Evolutionary conservation across 2,888 invertebrate genomes (phyloP), one percentile per base, ranked within the genome.

Genomic region (Noctuana brunneofusca): DNA sequence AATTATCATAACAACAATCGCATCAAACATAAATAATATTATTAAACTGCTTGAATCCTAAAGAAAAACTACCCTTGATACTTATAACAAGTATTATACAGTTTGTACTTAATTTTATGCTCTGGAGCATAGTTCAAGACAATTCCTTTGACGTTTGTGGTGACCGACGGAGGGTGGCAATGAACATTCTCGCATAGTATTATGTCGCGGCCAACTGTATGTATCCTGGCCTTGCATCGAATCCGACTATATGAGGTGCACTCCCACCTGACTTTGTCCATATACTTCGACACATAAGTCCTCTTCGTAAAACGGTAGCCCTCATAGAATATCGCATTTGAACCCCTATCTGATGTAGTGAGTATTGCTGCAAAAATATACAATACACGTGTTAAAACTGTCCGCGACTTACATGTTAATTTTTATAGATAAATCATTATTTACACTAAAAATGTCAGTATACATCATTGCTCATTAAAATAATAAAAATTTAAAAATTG

Each of bases 281-380:
- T 58, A 2, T 53, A 49, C 46, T 59, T 64, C 11, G 66, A 54
- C n/a, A 72, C 68, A 20, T 71, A 72, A 1, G 65, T 68, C 16
- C 72, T 69, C 32, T 66, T 68, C 3, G 68, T 68, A 49, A 71
- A 75, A 20, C 65, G 72, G 58, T 70, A 73, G 0, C 75, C 74
- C 16, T 68, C 69, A 16, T 73, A 59, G 22, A 68, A 55, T 9
- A 76, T 68, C 6, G 69, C 66, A 38, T 52, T 63, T 9, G 64
- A 69, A 0, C 75, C 75, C 30, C 65, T 63, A 4, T 30, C 41
- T 4, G 65, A 65, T 5, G 43, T 64, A 6, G 58, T 24, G 11
- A 67, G 43, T 20, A 69, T 53, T 14, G 57, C 68, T 69, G 64
- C 14, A 65, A 66, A 14, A 38, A n/a, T 24, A 24, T 24, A 24